Evolutionary conservation across 2,888 invertebrate species (phyloP), one percentile per base, ranked within the genome.

Genomic region (Auanema freiburgensis): DNA sequence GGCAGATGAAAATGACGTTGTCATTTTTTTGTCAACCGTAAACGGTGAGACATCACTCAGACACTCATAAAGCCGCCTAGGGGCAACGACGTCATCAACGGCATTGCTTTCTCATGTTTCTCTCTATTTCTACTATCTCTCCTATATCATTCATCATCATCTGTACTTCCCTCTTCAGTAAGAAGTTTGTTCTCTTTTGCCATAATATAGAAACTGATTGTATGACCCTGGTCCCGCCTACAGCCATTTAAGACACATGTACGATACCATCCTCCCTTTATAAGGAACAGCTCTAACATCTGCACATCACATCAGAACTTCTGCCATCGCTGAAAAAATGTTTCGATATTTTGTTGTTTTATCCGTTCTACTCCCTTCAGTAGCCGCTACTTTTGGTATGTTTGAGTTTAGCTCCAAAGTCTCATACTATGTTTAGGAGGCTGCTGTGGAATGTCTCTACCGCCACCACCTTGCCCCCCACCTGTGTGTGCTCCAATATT

Each of bases 401-500:
- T 46, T 18, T 24, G 8, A 8, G 10, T 52, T 10, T 52, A 8
- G 18, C 25, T 24, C n/a, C 40, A 60, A 43, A 51, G 50, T 33
- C 16, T 53, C 21, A 18, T 14, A 43, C 24, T 59, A 56, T 33
- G 63, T 63, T 54, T 25, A 55, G 73, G 72, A 14, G 72, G 72
- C 12, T 71, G 76, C 50, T 73, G 76, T 40, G 65, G 68, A 12
- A 69, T 69, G 71, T 65, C 65, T 4, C 68, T 67, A 12, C 67
- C 69, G 23, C 74, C 72, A 54, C 68, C 33, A 46, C 63, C 59
- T 44, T 72, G 65, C 63, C 63, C 57, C 1, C 66, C 72, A 18
- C 71, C 71, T 43, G 65, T 70, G 65, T 67, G 71, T 50, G 59
- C 68, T 41, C 71, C 72, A 25, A 64, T 66, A 18, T 76, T 72